Conservation (phyloP, 2,113 vertebrate species). For the Amphilophus citrinellus region DNA sequence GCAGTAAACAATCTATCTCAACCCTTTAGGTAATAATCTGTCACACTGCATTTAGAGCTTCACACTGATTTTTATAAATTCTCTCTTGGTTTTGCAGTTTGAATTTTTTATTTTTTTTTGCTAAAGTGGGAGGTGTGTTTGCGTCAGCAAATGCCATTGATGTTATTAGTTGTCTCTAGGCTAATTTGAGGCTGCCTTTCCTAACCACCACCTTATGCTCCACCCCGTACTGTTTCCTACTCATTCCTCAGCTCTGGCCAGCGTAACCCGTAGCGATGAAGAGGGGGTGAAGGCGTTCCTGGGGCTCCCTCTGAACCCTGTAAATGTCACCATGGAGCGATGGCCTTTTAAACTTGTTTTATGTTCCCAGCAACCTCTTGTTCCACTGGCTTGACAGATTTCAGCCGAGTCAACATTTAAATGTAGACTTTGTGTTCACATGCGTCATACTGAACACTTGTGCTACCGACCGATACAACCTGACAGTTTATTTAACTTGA, state of each 20-base stretch:
- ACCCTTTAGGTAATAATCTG: constrained; percentile 34
- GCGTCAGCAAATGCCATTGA: constrained; percentile 72
- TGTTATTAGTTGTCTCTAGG: constrained; percentile 70
- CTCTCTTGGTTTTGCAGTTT: constrained; percentile 1
- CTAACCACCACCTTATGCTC: constrained; percentile 55
- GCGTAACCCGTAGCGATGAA: constrained; percentile 81
- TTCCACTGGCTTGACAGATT: constrained; percentile 53
- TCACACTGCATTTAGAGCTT: background rate
- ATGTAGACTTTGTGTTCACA: constrained; percentile 50
- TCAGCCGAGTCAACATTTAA: constrained; percentile 62
- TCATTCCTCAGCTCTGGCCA: constrained; percentile 77
- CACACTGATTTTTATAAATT: background rate
- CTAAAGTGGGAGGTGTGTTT: constrained; percentile 60
- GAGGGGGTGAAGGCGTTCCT: constrained; percentile 46
- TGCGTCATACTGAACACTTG: constrained; percentile 17
- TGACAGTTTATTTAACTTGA: background rate
- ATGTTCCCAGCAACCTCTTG: constrained; percentile 68
- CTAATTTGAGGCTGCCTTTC: constrained; percentile 62
- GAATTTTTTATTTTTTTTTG: constrained; percentile 5
- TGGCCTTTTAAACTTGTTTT: constrained; percentile 78
- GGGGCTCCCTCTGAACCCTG: constrained; percentile 62
- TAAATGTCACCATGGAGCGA: constrained; percentile 79
- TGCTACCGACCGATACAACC: background rate
- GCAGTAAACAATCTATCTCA: constrained; percentile 22
- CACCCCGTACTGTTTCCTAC: constrained; percentile 66